These are phyloP conservation scores for Periphyllus acericola DNA, from an alignment of 2,888 invertebrate genomes.

Conservation along the genomic window DNA sequence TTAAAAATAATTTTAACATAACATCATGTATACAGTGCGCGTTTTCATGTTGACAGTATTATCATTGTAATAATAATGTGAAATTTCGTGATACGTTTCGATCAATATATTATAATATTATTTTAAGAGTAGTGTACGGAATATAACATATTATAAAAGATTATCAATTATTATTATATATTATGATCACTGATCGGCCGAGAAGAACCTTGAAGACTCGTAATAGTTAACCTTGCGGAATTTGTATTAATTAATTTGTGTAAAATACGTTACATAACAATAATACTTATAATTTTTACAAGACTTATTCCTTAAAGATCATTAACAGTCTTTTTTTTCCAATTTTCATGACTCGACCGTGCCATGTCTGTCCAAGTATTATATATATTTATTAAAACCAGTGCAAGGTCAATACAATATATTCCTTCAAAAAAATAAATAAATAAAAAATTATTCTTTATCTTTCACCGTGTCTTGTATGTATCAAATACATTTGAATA, in stretches of 20 bases:
- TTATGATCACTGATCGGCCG: not conserved
- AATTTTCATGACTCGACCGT: not conserved
- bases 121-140: too few relatives aligned
- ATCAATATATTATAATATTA: not conserved
- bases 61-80: not conserved
- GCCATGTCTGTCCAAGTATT: not conserved
- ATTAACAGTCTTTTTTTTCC: not conserved
- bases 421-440: not conserved
- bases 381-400: not conserved
- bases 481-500: not conserved
- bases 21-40: not conserved
- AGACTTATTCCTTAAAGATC: conserved; percentile 1
- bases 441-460: not conserved
- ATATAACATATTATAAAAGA: not conserved
- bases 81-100: not conserved
- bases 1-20: not conserved
- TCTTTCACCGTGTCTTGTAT: not conserved
- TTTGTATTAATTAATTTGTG: conserved; percentile 27
- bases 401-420: conserved; percentile 10
- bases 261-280: conserved; percentile 37
- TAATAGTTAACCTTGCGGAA: conserved; percentile 5
- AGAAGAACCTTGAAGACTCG: conserved; percentile 10
- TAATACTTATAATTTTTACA: conserved; percentile 23
- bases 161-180: not conserved
- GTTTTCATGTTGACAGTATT: not conserved